Evolutionary conservation across 1,140 invertebrate species (phyloP).

Genomic region (Heliconius congener): DNA sequence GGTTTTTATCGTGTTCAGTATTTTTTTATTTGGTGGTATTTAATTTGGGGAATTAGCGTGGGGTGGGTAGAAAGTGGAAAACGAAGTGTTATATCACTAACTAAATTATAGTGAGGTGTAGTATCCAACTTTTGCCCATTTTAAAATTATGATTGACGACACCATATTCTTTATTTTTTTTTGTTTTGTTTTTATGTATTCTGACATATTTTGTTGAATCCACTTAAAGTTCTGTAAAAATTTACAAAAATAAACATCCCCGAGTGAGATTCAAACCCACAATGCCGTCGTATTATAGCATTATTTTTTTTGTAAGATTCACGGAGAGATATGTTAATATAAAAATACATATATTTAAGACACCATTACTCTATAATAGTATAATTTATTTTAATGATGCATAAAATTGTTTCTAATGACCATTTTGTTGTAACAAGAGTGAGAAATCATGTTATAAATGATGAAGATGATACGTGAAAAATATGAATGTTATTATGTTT

Average conservation of each 20-base stretch:
- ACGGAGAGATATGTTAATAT: background rate
- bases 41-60: too few relatives aligned
- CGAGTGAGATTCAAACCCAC: too few relatives aligned
- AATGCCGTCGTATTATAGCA: too few relatives aligned
- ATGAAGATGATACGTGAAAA: background rate
- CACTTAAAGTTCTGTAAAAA: too few relatives aligned
- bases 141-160: too few relatives aligned
- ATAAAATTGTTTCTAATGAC: background rate
- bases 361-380: background rate
- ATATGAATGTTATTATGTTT: background rate
- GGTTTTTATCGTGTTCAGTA: too few relatives aligned
- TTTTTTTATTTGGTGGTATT: too few relatives aligned
- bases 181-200: background rate
- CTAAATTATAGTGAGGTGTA: too few relatives aligned
- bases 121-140: too few relatives aligned
- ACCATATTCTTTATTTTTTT: background rate
- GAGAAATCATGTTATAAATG: background rate
- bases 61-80: background rate
- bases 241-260: too few relatives aligned
- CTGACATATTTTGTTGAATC: too few relatives aligned
- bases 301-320: background rate
- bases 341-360: background rate
- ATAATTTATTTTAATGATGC: background rate
- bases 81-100: background rate
- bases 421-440: constrained; percentile 8